Base-by-base conservation (phyloP, 2,888 invertebrate genomes). In the Lagria hirta region DNA sequence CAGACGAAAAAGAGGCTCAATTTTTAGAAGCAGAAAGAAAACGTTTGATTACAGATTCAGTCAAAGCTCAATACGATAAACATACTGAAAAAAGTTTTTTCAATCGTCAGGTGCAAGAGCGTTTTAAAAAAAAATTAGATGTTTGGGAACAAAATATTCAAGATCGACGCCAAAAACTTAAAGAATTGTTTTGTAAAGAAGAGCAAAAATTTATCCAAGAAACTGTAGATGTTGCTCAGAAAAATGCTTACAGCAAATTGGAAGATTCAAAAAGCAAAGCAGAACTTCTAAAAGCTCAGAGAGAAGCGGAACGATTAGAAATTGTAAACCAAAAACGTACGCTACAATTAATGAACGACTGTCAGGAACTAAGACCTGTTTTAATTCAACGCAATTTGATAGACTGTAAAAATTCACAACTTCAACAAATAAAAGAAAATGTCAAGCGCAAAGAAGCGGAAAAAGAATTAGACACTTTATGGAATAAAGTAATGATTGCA, bases 371-470 rank as follows among this genome's bases (percentile, higher is more conserved):
- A 60, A 62, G 77, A 57, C 49, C 77, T 62, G 63, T 68, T 65
- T 1, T 72, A 55, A 4, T 72, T 56, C 73, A 76, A 48, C 60
- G 75, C 21, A 72, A 76, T 6, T 70, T 76, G 0, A 71, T 73
- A 18, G 78, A 82, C 48, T 72, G 75, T 0, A 74, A 79, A 54
- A 66, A 75, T 26, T 69, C 74, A 2, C 81, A 82, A 49, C 65
- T 79, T 29, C 77, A 78, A 52, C 83, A 83, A 67, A 82, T 83
- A 21, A 70, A 69, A 32, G 82, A 83, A 63, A 81, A 81, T 42
- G 68, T 76, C 52, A 71, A 77, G 0, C 69, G 68, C 42, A 72
- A 72, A 37, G 68, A 74, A 65, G 72, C 76, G 0, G 79, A 82
- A 52, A 71, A 62, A 3, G 80, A 82, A 61, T 54, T 77, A 2